Percentiles rank a stretch among this genome's conserved stretches.
Conservation (phyloP, 2,888 invertebrate genomes). For the Hemithea aestivaria region DNA sequence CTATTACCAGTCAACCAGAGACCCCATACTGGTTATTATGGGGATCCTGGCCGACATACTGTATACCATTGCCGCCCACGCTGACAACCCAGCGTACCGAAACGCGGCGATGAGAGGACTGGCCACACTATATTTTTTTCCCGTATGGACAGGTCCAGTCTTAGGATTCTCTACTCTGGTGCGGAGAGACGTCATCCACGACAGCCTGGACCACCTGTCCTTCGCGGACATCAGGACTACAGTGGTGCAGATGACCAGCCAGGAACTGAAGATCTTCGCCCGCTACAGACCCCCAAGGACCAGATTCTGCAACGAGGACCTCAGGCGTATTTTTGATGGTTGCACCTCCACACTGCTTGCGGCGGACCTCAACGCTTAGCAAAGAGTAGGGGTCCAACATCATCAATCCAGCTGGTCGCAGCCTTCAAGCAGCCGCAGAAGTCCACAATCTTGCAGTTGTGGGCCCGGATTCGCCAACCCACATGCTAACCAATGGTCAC, state of each 20-base stretch:
- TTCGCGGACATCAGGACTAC: too few species aligned
- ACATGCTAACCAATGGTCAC: neutral
- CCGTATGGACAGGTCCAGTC: neutral
- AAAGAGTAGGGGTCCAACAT: neutral
- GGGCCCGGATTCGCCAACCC: neutral
- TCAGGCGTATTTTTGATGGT: neutral
- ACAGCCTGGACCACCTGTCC: too few species aligned
- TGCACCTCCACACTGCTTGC: too few species aligned
- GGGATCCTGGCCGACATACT: too few species aligned
- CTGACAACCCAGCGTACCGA: neutral
- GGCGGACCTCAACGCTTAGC: neutral
- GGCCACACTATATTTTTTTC: too few species aligned
- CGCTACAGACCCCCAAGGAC: conserved; percentile 1
- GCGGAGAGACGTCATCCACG: too few species aligned
- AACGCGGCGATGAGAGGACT: neutral
- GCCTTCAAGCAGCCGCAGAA: too few species aligned
- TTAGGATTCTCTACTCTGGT: too few species aligned
- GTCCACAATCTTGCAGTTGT: neutral
- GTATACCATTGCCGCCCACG: neutral
- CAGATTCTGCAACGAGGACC: neutral
- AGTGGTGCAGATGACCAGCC: neutral
- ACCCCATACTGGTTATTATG: too few species aligned
- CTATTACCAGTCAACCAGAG: too few species aligned
- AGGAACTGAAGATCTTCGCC: conserved; percentile 1
- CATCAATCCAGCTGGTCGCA: too few species aligned